phyloP scores from a whole-genome alignment of 1,140 invertebrate species.

The Wiebesia pumilae region DNA sequence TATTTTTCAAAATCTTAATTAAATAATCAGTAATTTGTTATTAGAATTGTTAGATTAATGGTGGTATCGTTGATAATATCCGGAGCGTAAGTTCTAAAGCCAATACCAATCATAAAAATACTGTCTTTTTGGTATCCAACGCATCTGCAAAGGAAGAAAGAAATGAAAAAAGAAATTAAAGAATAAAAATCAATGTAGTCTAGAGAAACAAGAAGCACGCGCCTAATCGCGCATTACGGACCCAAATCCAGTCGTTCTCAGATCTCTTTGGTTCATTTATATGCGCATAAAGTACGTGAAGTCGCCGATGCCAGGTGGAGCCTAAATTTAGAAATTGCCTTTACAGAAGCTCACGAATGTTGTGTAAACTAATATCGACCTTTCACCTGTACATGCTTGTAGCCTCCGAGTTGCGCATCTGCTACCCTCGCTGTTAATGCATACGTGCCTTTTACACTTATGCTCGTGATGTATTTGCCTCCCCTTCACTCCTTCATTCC shows the following conservation, averaged over 20 bases:
- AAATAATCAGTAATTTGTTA: no score
- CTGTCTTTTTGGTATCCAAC: not conserved
- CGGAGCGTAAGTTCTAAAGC: no score
- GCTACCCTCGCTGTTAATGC: not conserved
- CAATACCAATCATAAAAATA: no score
- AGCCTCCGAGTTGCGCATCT: constrained; percentile 4
- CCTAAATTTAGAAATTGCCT: constrained; percentile 24
- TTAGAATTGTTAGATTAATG: no score
- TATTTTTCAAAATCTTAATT: no score
- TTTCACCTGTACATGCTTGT: constrained; percentile 5
- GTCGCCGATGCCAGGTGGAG: constrained; percentile 14
- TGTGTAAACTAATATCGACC: not conserved
- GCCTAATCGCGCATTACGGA: not conserved
- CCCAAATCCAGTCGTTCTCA: not conserved
- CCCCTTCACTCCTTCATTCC: not conserved
- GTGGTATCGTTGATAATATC: no score
- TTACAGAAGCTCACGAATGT: not conserved
- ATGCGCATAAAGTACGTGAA: not conserved
- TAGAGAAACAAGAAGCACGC: not conserved
- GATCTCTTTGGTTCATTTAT: not conserved
- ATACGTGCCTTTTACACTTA: not conserved
- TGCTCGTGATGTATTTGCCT: not conserved
- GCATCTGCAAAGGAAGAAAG: not conserved
- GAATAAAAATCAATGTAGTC: not conserved
- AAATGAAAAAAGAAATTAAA: not conserved